These are phyloP conservation scores for Suncus etruscus DNA, from an alignment of 2,113 vertebrate genomes.

Conservation along the genomic window DNA sequence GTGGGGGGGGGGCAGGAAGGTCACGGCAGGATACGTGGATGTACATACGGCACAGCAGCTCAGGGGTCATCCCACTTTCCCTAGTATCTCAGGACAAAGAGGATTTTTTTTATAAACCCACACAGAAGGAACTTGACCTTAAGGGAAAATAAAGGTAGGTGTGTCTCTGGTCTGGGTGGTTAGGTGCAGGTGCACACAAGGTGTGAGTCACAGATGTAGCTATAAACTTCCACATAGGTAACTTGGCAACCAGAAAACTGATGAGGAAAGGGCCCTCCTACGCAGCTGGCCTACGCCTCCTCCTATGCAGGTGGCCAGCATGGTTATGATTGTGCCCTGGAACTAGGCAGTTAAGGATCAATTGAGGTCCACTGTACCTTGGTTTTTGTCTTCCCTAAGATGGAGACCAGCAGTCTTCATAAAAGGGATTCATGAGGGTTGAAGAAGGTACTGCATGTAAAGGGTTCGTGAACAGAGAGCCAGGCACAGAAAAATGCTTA, in stretches of 20 bases:
- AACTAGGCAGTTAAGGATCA: not conserved
- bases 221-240: not conserved
- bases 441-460: conserved; percentile 32
- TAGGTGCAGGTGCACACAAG: too few species aligned
- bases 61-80: too few species aligned
- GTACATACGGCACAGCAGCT: not conserved
- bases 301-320: not conserved
- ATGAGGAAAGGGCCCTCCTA: not conserved
- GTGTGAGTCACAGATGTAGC: not conserved
- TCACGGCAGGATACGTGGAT: too few species aligned
- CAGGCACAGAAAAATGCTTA: conserved; percentile 38
- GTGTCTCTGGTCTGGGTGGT: not conserved
- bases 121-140: not conserved
- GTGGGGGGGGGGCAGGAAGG: too few species aligned
- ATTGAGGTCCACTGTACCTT: not conserved
- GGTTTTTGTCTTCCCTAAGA: conserved; percentile 46
- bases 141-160: not conserved
- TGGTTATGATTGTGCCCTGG: not conserved
- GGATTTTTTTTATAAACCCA: not conserved
- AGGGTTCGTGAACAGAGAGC: not conserved
- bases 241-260: not conserved
- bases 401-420: not conserved
- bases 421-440: not conserved
- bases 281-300: too few species aligned
- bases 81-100: not conserved